Evolutionary conservation across 2,113 vertebrate species (phyloP).

Genomic region (human): DNA sequence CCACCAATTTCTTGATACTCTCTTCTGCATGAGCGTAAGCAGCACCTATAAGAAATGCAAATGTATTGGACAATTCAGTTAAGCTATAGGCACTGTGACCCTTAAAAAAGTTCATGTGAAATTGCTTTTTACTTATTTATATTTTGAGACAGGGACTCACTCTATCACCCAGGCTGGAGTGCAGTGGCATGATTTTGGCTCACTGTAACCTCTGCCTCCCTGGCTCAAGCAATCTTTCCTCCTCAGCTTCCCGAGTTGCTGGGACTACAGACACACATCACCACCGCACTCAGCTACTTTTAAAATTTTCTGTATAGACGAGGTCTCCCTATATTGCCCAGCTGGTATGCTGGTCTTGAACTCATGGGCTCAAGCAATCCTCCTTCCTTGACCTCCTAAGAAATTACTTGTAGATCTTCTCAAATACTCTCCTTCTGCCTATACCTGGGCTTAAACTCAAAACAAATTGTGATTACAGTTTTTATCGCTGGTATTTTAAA

Average conservation of each 20-base stretch:
- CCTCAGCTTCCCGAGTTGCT: background rate
- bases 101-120: background rate
- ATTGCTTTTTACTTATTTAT: background rate
- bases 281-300: too few species aligned
- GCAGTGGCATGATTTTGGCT: background rate
- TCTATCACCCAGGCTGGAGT: background rate
- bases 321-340: too few species aligned
- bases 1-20: slow-evolving; percentile 89
- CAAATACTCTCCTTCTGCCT: background rate
- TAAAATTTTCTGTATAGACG: too few species aligned
- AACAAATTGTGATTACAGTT: background rate
- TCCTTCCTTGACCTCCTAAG: background rate
- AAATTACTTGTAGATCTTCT: background rate
- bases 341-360: too few species aligned
- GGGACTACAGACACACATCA: background rate
- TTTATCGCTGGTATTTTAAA: background rate
- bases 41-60: slow-evolving; percentile 87
- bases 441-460: background rate
- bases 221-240: background rate
- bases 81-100: background rate
- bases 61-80: slow-evolving; percentile 28
- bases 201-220: background rate
- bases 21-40: slow-evolving; percentile 92
- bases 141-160: too few species aligned
- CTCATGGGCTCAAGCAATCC: background rate